Conservation (phyloP, 2,888 invertebrate genomes). For the Phyllotreta striolata region DNA sequence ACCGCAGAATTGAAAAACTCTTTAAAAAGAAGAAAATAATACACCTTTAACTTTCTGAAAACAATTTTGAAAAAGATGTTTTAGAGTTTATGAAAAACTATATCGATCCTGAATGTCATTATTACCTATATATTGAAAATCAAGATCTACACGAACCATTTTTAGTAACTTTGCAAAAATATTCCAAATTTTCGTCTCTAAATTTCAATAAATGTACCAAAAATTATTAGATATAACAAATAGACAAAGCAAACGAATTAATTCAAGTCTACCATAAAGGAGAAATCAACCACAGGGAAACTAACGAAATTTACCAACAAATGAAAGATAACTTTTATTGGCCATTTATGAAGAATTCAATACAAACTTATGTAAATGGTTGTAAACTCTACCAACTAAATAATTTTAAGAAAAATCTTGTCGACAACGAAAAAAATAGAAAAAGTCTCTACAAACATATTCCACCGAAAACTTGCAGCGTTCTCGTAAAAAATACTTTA, state of each 20-base stretch:
- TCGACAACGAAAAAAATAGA: no score
- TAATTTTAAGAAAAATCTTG: slow-evolving; percentile 39
- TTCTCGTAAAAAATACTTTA: no score
- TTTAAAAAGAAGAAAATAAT: slow-evolving; percentile 22
- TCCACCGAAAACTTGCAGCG: no score
- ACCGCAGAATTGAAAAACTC: background rate
- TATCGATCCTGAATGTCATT: slow-evolving; percentile 9
- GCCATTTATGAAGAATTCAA: slow-evolving; percentile 27
- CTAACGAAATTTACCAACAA: slow-evolving; percentile 32
- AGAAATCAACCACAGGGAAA: no score
- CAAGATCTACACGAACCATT: slow-evolving; percentile 4
- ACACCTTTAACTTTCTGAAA: slow-evolving; percentile 15
- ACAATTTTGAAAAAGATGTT: slow-evolving; percentile 19
- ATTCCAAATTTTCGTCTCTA: slow-evolving; percentile 15
- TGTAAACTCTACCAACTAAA: slow-evolving; percentile 37
- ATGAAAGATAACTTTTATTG: slow-evolving; percentile 37
- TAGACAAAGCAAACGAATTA: slow-evolving; percentile 17
- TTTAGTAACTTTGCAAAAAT: background rate
- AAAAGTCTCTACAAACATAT: no score
- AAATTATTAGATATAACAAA: slow-evolving; percentile 24
- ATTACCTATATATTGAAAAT: slow-evolving; percentile 7
- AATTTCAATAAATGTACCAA: slow-evolving; percentile 9
- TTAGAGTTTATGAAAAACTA: slow-evolving; percentile 19
- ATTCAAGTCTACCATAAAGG: slow-evolving; percentile 30
- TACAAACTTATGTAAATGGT: slow-evolving; percentile 37